Percentiles rank a stretch among this genome's conserved stretches.
Evolutionary conservation across 2,113 vertebrate genomes (phyloP).

Genomic region (Elgaria multicarinata): DNA sequence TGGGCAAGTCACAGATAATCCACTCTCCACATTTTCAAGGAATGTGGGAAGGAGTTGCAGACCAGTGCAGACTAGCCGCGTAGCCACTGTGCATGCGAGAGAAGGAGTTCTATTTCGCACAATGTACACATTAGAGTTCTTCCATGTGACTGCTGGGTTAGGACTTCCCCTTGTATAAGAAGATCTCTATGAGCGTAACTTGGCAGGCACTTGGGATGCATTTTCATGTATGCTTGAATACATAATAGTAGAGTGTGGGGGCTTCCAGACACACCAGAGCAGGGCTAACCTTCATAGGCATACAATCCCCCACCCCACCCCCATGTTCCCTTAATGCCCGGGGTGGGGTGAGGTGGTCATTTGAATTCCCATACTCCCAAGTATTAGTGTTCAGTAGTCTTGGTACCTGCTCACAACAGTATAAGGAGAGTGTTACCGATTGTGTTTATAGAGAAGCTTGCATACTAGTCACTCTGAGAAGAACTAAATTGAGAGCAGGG

Average conservation of each 20-base stretch:
- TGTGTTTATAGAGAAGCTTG: background rate
- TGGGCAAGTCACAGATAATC: background rate
- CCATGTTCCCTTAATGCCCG: no score
- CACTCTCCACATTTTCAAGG: background rate
- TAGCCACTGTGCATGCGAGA: background rate
- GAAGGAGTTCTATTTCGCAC: background rate
- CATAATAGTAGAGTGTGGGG: no score
- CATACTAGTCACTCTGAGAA: background rate
- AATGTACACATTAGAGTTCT: background rate
- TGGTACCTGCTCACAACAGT: background rate
- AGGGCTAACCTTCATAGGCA: background rate
- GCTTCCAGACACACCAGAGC: background rate
- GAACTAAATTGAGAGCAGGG: background rate
- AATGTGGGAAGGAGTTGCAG: background rate
- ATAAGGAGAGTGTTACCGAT: background rate
- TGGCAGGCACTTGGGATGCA: background rate
- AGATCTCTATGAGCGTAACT: background rate
- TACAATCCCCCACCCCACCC: background rate
- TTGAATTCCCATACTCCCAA: no score
- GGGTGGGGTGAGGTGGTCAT: no score
- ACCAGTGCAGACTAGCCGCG: background rate
- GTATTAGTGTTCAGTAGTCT: background rate
- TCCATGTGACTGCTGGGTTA: background rate
- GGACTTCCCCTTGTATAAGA: background rate
- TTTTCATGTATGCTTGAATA: background rate